phyloP scores from a whole-genome alignment of 2,888 invertebrate species.

The Tortricodes alternella region DNA sequence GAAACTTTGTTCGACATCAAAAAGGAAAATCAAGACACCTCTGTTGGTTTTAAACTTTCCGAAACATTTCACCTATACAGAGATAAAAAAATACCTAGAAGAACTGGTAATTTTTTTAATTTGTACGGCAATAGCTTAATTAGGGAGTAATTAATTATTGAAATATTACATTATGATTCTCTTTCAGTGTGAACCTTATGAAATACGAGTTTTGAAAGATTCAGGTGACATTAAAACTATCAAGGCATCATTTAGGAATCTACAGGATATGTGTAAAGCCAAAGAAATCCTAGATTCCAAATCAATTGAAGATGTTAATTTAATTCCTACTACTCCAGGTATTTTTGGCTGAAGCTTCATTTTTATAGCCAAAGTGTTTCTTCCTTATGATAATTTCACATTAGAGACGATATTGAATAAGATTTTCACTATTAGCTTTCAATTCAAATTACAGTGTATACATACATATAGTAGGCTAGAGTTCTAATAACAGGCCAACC shows the following conservation, averaged over 20 bases:
- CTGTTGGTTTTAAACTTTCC: conserved; percentile 43
- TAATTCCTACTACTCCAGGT: not conserved
- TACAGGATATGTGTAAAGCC: not conserved
- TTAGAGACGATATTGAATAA: too few species aligned
- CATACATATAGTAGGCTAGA: too few species aligned
- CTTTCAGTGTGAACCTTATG: conserved; percentile 45
- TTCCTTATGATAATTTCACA: too few species aligned
- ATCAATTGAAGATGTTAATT: not conserved
- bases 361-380: too few species aligned
- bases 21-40: conserved; percentile 22
- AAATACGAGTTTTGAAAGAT: conserved; percentile 42
- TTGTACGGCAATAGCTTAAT: not conserved
- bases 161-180: not conserved
- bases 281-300: conserved; percentile 1
- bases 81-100: conserved; percentile 46
- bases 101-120: conserved; percentile 37
- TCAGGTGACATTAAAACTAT: not conserved
- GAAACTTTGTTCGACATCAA: not conserved
- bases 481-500: too few species aligned
- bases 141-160: too few species aligned
- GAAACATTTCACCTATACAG: conserved; percentile 38
- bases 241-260: conserved; percentile 1
- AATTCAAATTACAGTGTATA: too few species aligned
- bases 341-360: too few species aligned
- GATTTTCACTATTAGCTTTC: too few species aligned